Evolutionary conservation across 2,797 vertebrate species (phyloP).

Genomic region (Acestrorhynchus altus): DNA sequence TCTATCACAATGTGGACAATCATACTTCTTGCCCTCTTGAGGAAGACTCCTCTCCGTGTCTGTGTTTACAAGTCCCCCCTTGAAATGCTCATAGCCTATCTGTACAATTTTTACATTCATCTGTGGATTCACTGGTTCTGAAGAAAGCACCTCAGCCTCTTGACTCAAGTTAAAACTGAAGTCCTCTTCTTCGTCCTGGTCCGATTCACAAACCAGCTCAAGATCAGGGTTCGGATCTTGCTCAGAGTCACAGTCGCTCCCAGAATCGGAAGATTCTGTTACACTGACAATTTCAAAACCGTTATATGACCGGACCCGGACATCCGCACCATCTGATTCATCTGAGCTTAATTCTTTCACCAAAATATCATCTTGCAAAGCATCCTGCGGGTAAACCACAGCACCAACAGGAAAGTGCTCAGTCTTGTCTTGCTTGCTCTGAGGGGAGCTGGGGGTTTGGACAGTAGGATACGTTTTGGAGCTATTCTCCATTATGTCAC

Average conservation of each 20-base stretch:
- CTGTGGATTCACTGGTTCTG: conserved; percentile 62
- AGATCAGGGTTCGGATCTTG: conserved; percentile 73
- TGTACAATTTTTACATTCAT: conserved; percentile 79
- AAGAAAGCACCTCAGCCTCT: conserved; percentile 23
- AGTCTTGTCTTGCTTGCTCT: conserved; percentile 44
- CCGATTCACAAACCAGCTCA: conserved; percentile 77
- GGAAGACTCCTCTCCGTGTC: conserved; percentile 12
- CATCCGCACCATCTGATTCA: conserved; percentile 63
- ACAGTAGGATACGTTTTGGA: conserved; percentile 13
- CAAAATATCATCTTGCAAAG: neutral
- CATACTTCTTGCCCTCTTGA: conserved; percentile 59
- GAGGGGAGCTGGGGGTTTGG: conserved; percentile 48
- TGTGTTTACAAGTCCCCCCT: conserved; percentile 34
- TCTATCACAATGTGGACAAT: conserved; percentile 77
- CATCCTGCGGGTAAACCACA: conserved; percentile 39
- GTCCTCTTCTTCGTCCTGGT: conserved; percentile 72
- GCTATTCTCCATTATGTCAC: conserved; percentile 65
- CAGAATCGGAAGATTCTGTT: conserved; percentile 67
- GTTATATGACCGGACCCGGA: conserved; percentile 70
- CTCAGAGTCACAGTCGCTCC: conserved; percentile 56
- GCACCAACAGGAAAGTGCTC: conserved; percentile 37
- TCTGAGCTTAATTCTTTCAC: conserved; percentile 49
- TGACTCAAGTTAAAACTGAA: conserved; percentile 39
- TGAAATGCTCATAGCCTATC: conserved; percentile 70
- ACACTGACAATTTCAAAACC: conserved; percentile 77